phyloP scores from a whole-genome alignment of 2,888 invertebrate species.

The Masnerella sp. region DNA sequence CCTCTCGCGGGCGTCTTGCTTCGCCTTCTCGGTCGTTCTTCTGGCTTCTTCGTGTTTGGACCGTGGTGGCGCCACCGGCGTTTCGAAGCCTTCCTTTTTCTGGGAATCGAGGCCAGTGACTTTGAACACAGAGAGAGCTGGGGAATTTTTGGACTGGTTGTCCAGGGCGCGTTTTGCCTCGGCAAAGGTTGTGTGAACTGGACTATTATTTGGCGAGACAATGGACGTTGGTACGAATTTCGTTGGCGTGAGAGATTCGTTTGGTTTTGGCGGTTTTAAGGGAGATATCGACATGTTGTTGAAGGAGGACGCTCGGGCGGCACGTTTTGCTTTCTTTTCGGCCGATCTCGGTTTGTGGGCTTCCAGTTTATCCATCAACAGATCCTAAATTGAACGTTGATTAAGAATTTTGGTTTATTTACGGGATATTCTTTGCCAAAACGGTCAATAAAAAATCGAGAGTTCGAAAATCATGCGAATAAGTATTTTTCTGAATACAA shows the following conservation, averaged over 20 bases:
- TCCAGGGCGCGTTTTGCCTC: slow-evolving; percentile 67
- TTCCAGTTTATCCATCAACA: slow-evolving; percentile 88
- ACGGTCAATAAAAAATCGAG: no score
- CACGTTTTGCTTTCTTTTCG: slow-evolving; percentile 81
- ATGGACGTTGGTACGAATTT: slow-evolving; percentile 69
- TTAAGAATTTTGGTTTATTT: no score
- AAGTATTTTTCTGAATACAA: no score
- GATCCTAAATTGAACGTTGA: no score
- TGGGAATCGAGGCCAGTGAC: no score
- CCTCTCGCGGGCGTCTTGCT: slow-evolving; percentile 82
- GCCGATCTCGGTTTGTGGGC: slow-evolving; percentile 83
- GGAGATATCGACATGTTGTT: slow-evolving; percentile 69
- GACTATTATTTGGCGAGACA: slow-evolving; percentile 65
- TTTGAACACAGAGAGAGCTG: neutral
- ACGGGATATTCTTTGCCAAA: no score
- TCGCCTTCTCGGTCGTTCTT: slow-evolving; percentile 80
- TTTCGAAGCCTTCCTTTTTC: slow-evolving; percentile 78
- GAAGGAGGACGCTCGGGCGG: slow-evolving; percentile 79
- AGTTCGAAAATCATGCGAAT: no score
- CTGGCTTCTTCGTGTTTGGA: slow-evolving; percentile 78
- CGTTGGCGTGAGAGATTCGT: slow-evolving; percentile 44
- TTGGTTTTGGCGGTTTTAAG: slow-evolving; percentile 54
- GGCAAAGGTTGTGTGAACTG: slow-evolving; percentile 66
- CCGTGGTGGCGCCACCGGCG: slow-evolving; percentile 80
- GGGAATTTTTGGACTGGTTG: neutral